Evolutionary conservation across 2,888 invertebrate genomes (phyloP), one percentile per base, ranked within the genome.

Genomic region (Pseudanteris insignis): DNA sequence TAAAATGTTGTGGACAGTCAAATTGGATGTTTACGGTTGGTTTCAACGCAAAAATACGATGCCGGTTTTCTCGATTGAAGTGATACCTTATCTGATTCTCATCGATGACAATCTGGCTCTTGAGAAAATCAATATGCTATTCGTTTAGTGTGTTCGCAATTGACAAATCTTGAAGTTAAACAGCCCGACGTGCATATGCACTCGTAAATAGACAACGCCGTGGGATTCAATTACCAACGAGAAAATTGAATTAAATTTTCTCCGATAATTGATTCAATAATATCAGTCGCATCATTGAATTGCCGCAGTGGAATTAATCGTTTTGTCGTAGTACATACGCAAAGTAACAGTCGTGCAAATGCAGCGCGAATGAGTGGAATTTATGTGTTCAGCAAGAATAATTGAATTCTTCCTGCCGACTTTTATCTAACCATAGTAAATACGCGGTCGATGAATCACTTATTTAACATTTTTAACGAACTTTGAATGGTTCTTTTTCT

Each of bases 121-220:
- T 46, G 4, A 33, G 54, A 37, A 44, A 53, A 46, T 44, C 54
- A 44, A 54, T 54, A 32, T 54, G 30, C 54, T 26, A 21, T 37
- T 44, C 8, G 26, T 18, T 30, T 11, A n/a, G 15, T 15, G 21
- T 15, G 28, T 29, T 33, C 26, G 28, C 30, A 14, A 46, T 38
- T 37, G 54, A 25, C 32, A 54, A 38, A 9, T 46, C 54, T 54
- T 18, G 53, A 26, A 53, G 30, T 38, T 33, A 21, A 46, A 30
- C 30, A 25, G n/a, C 15, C 29, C 26, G 32, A 18, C 38, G 54
- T 38, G 25, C 53, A 44, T 44, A 43, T 44, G 53, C 44, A 32
- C 44, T 44, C 33, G 44, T 46, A 28, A 46, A 46, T 34, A 40
- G 13, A 40, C 18, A 28, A 9, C 33, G 28, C 13, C 10, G 21